These are phyloP conservation scores for Enoplosus armatus DNA, from an alignment of 2,797 vertebrate genomes.

Conservation along the genomic window DNA sequence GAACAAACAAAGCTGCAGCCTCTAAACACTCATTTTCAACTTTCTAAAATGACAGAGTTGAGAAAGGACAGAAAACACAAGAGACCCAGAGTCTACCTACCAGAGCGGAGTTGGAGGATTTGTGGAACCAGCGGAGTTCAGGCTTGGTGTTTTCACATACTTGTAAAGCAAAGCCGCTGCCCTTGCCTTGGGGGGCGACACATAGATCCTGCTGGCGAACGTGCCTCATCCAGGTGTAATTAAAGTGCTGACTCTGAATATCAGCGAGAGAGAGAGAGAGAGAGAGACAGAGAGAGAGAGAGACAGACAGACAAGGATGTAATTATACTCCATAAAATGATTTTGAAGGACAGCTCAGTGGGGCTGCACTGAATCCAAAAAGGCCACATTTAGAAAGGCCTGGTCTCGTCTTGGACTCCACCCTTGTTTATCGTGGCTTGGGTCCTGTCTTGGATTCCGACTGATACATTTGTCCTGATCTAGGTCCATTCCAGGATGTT, in stretches of 20 bases:
- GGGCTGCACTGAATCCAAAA: slow-evolving; percentile 31
- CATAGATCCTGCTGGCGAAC: slow-evolving; percentile 89
- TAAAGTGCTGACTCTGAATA: slow-evolving; percentile 89
- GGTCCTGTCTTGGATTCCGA: slow-evolving; percentile 18
- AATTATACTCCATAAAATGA: slow-evolving; percentile 48
- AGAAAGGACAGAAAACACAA: slow-evolving; percentile 1
- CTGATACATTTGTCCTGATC: slow-evolving; percentile 25
- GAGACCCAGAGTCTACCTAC: slow-evolving; percentile 81
- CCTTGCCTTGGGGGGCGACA: slow-evolving; percentile 60
- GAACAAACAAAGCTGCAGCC: neutral
- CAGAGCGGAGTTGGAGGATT: slow-evolving; percentile 81
- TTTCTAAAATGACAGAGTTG: neutral
- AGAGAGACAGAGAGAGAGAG: slow-evolving; percentile 14
- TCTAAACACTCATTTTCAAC: neutral
- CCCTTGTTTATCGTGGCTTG: slow-evolving; percentile 67
- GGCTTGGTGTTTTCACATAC: slow-evolving; percentile 82
- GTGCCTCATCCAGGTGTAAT: slow-evolving; percentile 93
- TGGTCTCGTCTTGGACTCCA: slow-evolving; percentile 41
- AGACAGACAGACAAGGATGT: slow-evolving; percentile 23
- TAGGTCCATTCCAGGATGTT: slow-evolving; percentile 37
- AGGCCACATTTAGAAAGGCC: slow-evolving; percentile 49
- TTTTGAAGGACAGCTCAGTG: slow-evolving; percentile 26
- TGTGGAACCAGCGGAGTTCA: slow-evolving; percentile 89
- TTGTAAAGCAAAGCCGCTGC: slow-evolving; percentile 68
- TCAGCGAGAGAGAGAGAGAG: slow-evolving; percentile 5